These are phyloP conservation scores for Terrapene triunguis DNA, from an alignment of 2,113 vertebrate genomes.

Conservation along the genomic window DNA sequence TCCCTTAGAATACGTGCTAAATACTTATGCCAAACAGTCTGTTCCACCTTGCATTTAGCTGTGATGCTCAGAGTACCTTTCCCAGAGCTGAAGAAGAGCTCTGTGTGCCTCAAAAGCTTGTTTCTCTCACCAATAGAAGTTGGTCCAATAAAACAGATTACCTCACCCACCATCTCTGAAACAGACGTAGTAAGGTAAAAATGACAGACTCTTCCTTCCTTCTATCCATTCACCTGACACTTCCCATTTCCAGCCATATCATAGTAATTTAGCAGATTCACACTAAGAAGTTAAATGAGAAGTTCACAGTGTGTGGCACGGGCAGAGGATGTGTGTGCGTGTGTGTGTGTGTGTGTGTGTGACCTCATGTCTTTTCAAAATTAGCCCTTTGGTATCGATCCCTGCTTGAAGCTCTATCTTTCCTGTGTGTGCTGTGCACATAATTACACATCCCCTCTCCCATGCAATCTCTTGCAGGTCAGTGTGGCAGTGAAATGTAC, in stretches of 20 bases:
- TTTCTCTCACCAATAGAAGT: neutral
- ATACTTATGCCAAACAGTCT: neutral
- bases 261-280: neutral
- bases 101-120: neutral
- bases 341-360: neutral
- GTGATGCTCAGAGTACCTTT: neutral
- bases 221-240: neutral
- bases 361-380: neutral
- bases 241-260: neutral
- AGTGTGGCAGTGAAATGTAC: slow-evolving; percentile 85
- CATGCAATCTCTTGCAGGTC: slow-evolving; percentile 77
- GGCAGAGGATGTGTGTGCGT: neutral
- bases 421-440: neutral
- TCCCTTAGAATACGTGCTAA: neutral
- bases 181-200: neutral
- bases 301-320: neutral
- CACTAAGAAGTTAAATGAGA: neutral
- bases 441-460: neutral
- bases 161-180: neutral
- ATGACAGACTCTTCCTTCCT: neutral
- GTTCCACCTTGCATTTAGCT: neutral
- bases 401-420: neutral
- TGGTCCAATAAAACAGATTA: neutral
- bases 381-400: neutral
- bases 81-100: neutral